A percentile compares a stretch with the other conserved stretches of the same genome.
phyloP scores from a whole-genome alignment of 2,797 vertebrate genomes.

The Pachyuromys duprasi region DNA sequence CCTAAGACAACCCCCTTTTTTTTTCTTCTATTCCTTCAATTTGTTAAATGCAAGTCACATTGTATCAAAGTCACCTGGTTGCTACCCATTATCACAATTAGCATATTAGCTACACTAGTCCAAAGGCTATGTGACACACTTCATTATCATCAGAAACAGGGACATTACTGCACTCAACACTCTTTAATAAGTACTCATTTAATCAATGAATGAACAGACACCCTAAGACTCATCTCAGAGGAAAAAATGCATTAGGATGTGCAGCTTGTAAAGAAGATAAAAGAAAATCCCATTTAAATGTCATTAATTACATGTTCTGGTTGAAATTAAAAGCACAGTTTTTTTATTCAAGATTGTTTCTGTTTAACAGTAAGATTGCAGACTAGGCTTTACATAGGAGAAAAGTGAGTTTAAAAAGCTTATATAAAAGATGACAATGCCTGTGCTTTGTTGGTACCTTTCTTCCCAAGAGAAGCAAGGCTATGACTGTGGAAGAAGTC shows the following conservation, averaged over 20 bases:
- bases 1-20: not conserved
- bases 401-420: not conserved
- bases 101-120: not conserved
- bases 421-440: not conserved
- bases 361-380: constrained; percentile 21
- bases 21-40: not conserved
- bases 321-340: constrained; percentile 2
- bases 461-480: not conserved
- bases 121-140: not conserved
- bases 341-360: constrained; percentile 6
- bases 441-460: not conserved
- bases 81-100: not conserved
- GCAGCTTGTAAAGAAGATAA: constrained; percentile 6
- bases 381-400: not conserved
- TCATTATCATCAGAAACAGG: not conserved
- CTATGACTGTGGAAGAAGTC: not conserved
- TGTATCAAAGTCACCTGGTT: not conserved
- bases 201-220: constrained; percentile 18
- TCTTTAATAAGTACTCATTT: not conserved
- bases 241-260: not conserved
- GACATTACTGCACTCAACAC: not conserved
- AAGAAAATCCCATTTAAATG: not conserved
- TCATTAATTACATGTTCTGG: not conserved
- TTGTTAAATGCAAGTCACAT: not conserved
- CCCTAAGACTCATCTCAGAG: not conserved